phyloP scores from a whole-genome alignment of 2,888 invertebrate genomes.

The Tinea trinotella region DNA sequence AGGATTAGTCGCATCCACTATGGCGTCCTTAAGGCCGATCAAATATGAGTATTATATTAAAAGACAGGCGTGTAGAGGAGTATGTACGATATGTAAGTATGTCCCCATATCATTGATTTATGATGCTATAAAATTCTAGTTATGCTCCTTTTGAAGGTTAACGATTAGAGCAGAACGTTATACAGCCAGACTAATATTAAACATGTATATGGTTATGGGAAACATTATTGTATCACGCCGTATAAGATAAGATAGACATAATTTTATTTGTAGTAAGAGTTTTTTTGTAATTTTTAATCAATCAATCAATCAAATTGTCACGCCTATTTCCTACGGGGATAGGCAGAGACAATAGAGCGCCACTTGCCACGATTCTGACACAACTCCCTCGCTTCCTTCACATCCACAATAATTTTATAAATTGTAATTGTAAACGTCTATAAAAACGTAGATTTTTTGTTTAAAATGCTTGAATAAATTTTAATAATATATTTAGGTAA shows the following conservation, averaged over 20 bases:
- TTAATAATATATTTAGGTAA: constrained; percentile 9
- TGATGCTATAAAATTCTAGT: constrained; percentile 32
- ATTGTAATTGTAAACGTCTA: background rate
- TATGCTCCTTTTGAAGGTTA: constrained; percentile 21
- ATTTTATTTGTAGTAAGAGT: background rate
- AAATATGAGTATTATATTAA: background rate
- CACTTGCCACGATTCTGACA: no score
- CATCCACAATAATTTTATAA: no score
- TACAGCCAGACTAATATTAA: constrained; percentile 9
- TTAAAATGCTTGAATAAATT: constrained; percentile 1
- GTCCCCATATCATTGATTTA: constrained; percentile 45
- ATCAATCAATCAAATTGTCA: no score
- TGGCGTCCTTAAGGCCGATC: no score
- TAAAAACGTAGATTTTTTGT: no score
- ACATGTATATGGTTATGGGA: constrained; percentile 4
- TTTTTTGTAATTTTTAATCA: background rate
- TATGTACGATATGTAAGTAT: constrained; percentile 18
- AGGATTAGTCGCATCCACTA: no score
- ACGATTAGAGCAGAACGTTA: constrained; percentile 12
- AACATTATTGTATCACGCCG: background rate
- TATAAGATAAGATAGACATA: background rate
- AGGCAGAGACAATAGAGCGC: no score
- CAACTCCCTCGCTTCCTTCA: no score
- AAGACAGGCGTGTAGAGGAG: background rate
- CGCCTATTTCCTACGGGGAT: no score